Percentiles rank a stretch among this genome's conserved stretches.
These are phyloP conservation scores for Drosophila miranda DNA, from an alignment of 1,140 invertebrate species.

Conservation along the genomic window DNA sequence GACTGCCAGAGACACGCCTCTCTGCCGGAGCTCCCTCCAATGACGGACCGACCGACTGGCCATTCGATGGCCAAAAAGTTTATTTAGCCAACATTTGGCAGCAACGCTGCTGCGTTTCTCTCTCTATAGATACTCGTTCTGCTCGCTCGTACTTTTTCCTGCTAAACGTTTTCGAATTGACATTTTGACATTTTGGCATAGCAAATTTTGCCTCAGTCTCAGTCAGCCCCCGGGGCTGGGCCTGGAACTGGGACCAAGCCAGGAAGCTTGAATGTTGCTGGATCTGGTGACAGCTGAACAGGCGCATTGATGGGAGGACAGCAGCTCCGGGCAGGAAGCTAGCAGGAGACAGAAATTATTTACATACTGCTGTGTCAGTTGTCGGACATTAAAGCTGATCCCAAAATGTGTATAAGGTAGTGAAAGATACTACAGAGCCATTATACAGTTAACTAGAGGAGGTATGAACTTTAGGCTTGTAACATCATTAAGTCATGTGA, in stretches of 20 bases:
- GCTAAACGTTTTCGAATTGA: constrained; percentile 77
- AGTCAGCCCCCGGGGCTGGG: constrained; percentile 29
- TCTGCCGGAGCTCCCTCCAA: constrained; percentile 1
- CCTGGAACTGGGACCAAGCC: constrained; percentile 19
- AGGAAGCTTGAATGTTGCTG: constrained; percentile 46
- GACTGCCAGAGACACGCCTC: constrained; percentile 27
- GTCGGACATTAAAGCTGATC: constrained; percentile 26
- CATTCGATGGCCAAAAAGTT: constrained; percentile 56
- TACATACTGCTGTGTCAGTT: constrained; percentile 33
- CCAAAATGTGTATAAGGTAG: constrained; percentile 4
- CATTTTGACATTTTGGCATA: constrained; percentile 74
- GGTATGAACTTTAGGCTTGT: constrained; percentile 22
- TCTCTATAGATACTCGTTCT: neutral
- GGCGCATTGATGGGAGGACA: constrained; percentile 15
- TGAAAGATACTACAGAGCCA: constrained; percentile 6
- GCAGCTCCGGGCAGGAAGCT: constrained; percentile 16
- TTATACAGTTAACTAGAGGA: neutral
- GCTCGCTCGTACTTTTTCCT: constrained; percentile 40
- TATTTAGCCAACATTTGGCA: constrained; percentile 62
- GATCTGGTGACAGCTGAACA: constrained; percentile 67
- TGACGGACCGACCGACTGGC: constrained; percentile 13
- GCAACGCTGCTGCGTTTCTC: constrained; percentile 20
- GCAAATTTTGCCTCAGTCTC: constrained; percentile 29
- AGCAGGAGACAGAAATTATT: constrained; percentile 24
- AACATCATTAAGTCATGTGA: constrained; percentile 49